Conservation (phyloP, 2,797 vertebrate species). For the Emydoidea blandingii region DNA sequence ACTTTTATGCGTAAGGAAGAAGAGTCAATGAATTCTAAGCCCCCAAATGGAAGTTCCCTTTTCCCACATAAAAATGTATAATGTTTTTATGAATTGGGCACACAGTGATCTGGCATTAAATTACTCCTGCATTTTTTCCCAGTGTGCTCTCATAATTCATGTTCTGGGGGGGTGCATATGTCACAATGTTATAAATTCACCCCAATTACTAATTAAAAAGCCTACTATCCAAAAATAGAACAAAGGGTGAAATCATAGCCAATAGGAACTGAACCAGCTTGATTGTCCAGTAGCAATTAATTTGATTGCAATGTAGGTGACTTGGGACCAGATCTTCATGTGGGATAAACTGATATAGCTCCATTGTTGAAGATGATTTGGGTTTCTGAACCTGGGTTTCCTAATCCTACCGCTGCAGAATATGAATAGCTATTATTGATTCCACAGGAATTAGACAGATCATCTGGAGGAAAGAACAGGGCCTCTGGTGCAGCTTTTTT, state of each 20-base stretch:
- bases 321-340: constrained; percentile 42
- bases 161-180: constrained; percentile 21
- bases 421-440: constrained; percentile 17
- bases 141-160: constrained; percentile 53
- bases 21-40: constrained; percentile 68
- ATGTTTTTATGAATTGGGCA: constrained; percentile 67
- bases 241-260: constrained; percentile 67
- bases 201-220: constrained; percentile 72
- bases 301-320: constrained; percentile 71
- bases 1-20: constrained; percentile 71
- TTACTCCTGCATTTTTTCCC: constrained; percentile 60
- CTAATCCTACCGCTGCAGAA: constrained; percentile 18
- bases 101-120: constrained; percentile 51
- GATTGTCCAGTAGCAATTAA: constrained; percentile 52
- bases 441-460: neutral
- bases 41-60: constrained; percentile 36
- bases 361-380: constrained; percentile 58
- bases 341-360: constrained; percentile 63
- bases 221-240: constrained; percentile 65
- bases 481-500: neutral
- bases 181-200: constrained; percentile 68
- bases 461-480: neutral
- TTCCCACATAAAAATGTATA: constrained; percentile 47
- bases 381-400: constrained; percentile 42
- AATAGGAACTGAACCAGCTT: constrained; percentile 62